These are phyloP conservation scores for Bombus ignitus DNA, from an alignment of 1,140 invertebrate species.

Conservation along the genomic window DNA sequence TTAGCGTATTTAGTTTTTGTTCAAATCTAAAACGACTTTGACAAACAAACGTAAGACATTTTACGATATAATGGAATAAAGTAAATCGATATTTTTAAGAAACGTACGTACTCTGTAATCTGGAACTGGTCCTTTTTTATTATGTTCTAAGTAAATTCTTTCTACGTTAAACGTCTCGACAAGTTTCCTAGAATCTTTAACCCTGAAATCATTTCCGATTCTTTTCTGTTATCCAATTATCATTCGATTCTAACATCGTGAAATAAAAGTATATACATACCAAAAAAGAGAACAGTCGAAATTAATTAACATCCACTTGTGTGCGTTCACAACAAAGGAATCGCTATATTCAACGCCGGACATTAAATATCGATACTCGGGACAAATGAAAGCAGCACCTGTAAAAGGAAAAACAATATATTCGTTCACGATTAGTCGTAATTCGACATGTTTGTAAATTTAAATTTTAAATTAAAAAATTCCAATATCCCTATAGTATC, in stretches of 20 bases:
- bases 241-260: not conserved
- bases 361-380: conserved; percentile 92
- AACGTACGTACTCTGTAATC: conserved; percentile 89
- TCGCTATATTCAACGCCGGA: conserved; percentile 91
- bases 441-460: not conserved
- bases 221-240: not conserved
- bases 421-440: not conserved
- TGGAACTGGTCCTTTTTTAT: conserved; percentile 88
- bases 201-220: conserved; percentile 80
- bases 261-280: conserved; percentile 73
- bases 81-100: not conserved
- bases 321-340: conserved; percentile 95
- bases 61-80: no score
- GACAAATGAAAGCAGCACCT: conserved; percentile 94
- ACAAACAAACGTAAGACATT: no score
- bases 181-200: conserved; percentile 91
- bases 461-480: no score
- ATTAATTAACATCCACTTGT: conserved; percentile 96
- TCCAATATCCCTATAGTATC: no score
- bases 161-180: conserved; percentile 96
- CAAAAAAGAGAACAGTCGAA: conserved; percentile 96
- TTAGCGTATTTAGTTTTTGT: no score
- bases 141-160: conserved; percentile 91
- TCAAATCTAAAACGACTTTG: no score
- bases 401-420: conserved; percentile 24